Base-by-base conservation (phyloP, 2,888 invertebrate species). In the Athrips mouffetella region DNA sequence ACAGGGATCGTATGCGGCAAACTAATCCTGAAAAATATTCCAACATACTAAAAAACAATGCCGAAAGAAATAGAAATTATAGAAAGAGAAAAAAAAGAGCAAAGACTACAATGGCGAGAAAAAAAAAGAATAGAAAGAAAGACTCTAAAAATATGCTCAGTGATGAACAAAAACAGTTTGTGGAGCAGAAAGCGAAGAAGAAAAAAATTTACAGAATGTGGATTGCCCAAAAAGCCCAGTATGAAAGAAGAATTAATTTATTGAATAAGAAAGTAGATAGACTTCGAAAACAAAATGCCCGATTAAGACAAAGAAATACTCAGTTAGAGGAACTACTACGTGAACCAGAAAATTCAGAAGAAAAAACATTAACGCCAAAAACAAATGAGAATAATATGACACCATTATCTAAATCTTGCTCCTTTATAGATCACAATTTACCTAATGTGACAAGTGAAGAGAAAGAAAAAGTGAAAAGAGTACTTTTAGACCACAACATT, bases 201-300 rank as follows among this genome's bases (percentile, higher is more conserved):
- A 41, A 27, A 41, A 41, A 15, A 27, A 27, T 27, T 41, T 41
- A 41, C 41, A 25, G 41, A 27, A 41, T 41, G 41, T 41, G 27
- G 41, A 41, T 41, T 27, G 10, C 41, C 27, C 25, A 27, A 41
- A 41, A 41, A 41, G 41, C 25, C 10, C 41, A 41, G 10, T 41
- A 41, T 41, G 41, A 41, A 41, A 41, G 41, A 2, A 41, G 15
- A 41, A 41, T 41, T 15, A 35, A 35, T 35, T 8, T 35, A 35
- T 35, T 35, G 35, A 35, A 35, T 16, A 15, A 15, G 35, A 35
- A 8, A 8, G 35, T 35, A 35, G n/a, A n/a, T n/a, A n/a, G n/a
- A n/a, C n/a, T n/a, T n/a, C n/a, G n/a, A 39, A 39, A 42, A 29
- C 42, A 42, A 42, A 42, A 42, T 27, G 42, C 29, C 27, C 42